Evolutionary conservation across 2,888 invertebrate genomes (phyloP).

Genomic region (Phortica okadai): DNA sequence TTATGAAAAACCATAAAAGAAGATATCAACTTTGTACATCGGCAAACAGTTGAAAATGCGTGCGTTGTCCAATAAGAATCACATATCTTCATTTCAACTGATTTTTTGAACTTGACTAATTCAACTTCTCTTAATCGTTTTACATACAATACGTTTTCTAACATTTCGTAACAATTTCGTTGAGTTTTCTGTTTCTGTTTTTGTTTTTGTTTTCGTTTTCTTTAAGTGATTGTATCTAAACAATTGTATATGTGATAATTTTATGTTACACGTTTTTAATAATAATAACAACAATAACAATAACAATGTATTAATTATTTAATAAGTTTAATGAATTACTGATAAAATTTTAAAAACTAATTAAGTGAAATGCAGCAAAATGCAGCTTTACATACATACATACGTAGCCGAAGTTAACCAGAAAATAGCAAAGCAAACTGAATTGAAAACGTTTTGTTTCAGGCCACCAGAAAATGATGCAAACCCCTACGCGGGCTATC

Average conservation of each 20-base stretch:
- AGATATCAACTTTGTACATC: not conserved
- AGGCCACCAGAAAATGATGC: conserved; percentile 92
- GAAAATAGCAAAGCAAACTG: conserved; percentile 20
- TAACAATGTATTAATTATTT: not conserved
- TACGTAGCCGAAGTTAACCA: conserved; percentile 1
- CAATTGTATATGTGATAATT: conserved; percentile 7
- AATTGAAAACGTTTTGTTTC: conserved; percentile 79
- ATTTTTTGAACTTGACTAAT: not conserved
- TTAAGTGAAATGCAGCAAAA: conserved; percentile 48
- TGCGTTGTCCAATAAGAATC: not conserved
- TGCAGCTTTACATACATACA: conserved; percentile 78
- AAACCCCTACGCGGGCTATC: conserved; percentile 97
- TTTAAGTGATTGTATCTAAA: conserved; percentile 10
- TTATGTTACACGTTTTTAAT: not conserved
- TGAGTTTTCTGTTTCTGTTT: not conserved
- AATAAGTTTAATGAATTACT: conserved; percentile 22
- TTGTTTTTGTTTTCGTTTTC: not conserved
- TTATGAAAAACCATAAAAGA: not conserved
- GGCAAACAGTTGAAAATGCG: not conserved
- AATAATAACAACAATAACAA: not conserved
- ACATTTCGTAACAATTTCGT: too few species aligned
- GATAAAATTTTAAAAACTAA: conserved; percentile 40
- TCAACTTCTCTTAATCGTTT: not conserved
- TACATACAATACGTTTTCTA: not conserved
- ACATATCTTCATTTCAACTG: not conserved